Evolutionary conservation across 1,140 invertebrate genomes (phyloP), one percentile per base, ranked within the genome.

Genomic region (Euura saliciscinereae): DNA sequence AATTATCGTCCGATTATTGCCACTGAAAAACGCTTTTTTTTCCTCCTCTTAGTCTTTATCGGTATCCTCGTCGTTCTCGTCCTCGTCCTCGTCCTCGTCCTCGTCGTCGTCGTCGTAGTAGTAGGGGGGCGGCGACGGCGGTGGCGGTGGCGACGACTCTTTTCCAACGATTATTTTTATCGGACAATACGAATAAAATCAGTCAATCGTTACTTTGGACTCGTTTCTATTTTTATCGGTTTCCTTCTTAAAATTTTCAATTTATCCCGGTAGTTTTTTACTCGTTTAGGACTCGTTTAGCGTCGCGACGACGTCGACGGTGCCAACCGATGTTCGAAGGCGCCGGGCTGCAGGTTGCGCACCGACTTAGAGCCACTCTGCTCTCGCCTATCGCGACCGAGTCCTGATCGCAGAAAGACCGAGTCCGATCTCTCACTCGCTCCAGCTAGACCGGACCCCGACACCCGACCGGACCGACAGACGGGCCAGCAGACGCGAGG

Each of bases 321-420:
- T 59, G 51, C 51, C 51, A 59, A 59, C 51, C 51, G 51, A 59
- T 59, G 51, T 59, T 59, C 51, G 51, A 59, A 59, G 51, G 51
- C 51, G 51, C 51, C 51, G 51, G 51, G 51, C 13, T 59, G 51
- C 51, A 59, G 51, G 51, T 59, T 59, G 51, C 13, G 51, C 51
- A 59, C 51, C 51, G 51, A 59, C 51, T 59, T 11, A 8, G 51
- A 59, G 51, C 51, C 8, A 59, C 51, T 8, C 51, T 4, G 51
- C 51, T 59, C 51, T 59, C 51, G 51, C 51, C 13, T n/a, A 28
- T 28, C 28, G 28, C 28, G 28, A 28, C 51, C 51, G 10, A 59
- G 51, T 59, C 51, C 51, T 59, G 51, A 59, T 59, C 51, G 8
- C 51, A 59, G 51, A 59, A 59, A 59, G 51, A 59, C 8, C 51